These are phyloP conservation scores for Ibidorhyncha struthersii DNA, from an alignment of 2,113 vertebrate species.

Conservation along the genomic window DNA sequence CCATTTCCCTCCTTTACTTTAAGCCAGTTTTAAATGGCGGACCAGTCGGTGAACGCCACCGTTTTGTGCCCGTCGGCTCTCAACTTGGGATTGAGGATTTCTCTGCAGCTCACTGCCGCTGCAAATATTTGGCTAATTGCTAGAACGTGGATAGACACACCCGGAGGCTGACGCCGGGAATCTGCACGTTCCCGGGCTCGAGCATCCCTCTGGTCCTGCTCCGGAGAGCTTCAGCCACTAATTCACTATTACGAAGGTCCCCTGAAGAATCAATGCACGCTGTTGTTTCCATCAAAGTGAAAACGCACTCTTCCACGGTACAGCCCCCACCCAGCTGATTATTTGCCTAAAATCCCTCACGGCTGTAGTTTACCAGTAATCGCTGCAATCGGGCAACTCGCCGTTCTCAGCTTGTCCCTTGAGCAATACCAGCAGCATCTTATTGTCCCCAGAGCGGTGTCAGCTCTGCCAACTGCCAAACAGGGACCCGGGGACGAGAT, in stretches of 20 bases:
- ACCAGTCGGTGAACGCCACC: accelerated
- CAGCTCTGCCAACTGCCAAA: not conserved
- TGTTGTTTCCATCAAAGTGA: not conserved
- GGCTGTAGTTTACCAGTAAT: not conserved
- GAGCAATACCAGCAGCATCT: not conserved
- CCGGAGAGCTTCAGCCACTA: not conserved
- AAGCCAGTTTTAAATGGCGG: not conserved
- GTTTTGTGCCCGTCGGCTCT: not conserved
- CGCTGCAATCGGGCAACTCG: not conserved
- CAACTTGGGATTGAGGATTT: not conserved
- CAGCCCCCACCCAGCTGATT: not conserved
- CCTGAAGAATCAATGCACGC: not conserved
- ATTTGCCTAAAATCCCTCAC: not conserved
- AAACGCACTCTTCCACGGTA: not conserved
- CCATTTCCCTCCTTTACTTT: not conserved
- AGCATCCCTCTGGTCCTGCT: not conserved
- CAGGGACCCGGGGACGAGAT: not conserved
- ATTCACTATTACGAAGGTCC: not conserved
- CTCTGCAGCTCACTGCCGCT: not conserved
- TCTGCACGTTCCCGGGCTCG: not conserved
- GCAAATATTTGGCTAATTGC: not conserved
- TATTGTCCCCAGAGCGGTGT: not conserved
- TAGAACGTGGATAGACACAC: not conserved
- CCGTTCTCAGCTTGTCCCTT: not conserved
- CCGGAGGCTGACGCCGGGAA: not conserved